Evolutionary conservation across 2,797 vertebrate genomes (phyloP).

Genomic region (Sebastes flavidus): DNA sequence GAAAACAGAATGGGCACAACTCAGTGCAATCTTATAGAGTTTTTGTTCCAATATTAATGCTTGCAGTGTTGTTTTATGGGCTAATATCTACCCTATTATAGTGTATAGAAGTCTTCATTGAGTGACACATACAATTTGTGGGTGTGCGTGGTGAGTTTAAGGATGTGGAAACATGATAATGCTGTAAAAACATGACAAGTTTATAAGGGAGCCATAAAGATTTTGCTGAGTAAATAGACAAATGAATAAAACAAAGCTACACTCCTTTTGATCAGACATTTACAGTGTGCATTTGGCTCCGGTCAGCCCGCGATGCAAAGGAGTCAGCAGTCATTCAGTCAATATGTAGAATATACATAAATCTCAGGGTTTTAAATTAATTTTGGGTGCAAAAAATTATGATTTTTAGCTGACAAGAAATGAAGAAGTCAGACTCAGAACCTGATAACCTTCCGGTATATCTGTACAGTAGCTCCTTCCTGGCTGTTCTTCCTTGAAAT

Average conservation of each 20-base stretch:
- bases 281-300: conserved; percentile 22
- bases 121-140: too few relatives aligned
- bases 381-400: too few relatives aligned
- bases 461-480: neutral
- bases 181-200: too few relatives aligned
- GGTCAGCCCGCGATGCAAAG: neutral
- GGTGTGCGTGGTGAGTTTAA: too few relatives aligned
- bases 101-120: neutral
- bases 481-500: neutral
- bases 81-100: neutral
- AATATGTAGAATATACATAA: neutral
- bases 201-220: neutral
- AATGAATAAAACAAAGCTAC: neutral
- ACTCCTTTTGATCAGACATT: conserved; percentile 14
- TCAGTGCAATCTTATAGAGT: too few relatives aligned
- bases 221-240: neutral
- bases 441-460: too few relatives aligned
- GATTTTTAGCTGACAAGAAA: neutral
- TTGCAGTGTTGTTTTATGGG: rapidly evolving
- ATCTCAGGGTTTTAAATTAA: rapidly evolving
- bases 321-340: too few relatives aligned
- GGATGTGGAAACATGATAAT: too few relatives aligned
- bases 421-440: too few relatives aligned
- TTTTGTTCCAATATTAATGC: rapidly evolving
- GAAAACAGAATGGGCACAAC: too few relatives aligned